These are phyloP conservation scores for Nycteola revayana DNA, from an alignment of 2,888 invertebrate genomes.

Conservation along the genomic window DNA sequence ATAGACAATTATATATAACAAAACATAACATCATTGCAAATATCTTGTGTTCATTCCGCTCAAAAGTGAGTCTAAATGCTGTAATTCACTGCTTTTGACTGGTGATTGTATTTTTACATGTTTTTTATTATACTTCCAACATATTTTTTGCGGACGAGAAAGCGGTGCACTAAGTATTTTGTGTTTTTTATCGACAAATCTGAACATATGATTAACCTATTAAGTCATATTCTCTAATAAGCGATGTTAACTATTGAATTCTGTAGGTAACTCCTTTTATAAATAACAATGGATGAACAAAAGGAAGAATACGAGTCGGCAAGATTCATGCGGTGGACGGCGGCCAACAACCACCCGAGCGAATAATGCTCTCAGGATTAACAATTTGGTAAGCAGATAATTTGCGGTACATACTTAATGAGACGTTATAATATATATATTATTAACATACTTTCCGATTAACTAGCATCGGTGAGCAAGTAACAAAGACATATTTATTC, in stretches of 20 bases:
- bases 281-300: constrained; percentile 69
- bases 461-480: constrained; percentile 11
- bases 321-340: constrained; percentile 60
- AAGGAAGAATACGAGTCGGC: constrained; percentile 42
- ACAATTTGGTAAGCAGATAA: constrained; percentile 58
- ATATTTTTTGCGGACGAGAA: too few species aligned
- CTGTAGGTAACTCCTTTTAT: constrained; percentile 47
- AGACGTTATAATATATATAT: constrained; percentile 23
- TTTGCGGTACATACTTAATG: constrained; percentile 45
- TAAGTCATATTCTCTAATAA: too few species aligned
- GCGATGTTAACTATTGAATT: constrained; percentile 23
- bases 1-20: too few species aligned
- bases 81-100: too few species aligned
- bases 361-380: constrained; percentile 57
- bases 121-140: too few species aligned
- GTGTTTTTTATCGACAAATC: too few species aligned
- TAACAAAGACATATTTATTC: constrained; percentile 21
- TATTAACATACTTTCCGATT: constrained; percentile 24
- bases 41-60: too few species aligned
- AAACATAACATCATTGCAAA: too few species aligned
- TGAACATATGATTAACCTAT: too few species aligned
- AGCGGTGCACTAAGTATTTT: too few species aligned
- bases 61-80: too few species aligned
- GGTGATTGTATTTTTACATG: too few species aligned
- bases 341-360: constrained; percentile 61